These are phyloP conservation scores for Halisarca cf. caerulea DNA, from an alignment of 37 sponge, comb jelly and placozoan species.

Conservation along the genomic window DNA sequence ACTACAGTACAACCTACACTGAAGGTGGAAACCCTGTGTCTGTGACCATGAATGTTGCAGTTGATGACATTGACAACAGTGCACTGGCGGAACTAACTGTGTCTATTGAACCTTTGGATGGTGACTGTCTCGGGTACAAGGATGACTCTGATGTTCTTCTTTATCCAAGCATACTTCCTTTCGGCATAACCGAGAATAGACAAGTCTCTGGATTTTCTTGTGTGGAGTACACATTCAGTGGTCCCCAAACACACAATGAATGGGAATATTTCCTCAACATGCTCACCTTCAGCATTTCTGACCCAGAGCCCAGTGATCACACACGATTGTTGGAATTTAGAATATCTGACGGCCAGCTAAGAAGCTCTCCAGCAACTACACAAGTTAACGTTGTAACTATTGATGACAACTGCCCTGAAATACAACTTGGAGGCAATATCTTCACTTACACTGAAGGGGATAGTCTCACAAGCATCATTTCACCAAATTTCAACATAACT, in stretches of 20 bases:
- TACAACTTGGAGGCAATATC: slow-evolving; percentile 27
- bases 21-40: slow-evolving; percentile 41
- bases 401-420: slow-evolving; percentile 67
- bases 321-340: slow-evolving; percentile 45
- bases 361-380: slow-evolving; percentile 41
- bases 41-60: slow-evolving; percentile 27
- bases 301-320: slow-evolving; percentile 75
- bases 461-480: slow-evolving; percentile 1
- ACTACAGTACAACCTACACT: slow-evolving; percentile 44
- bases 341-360: slow-evolving; percentile 36
- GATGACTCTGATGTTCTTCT: slow-evolving; percentile 23
- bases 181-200: neutral
- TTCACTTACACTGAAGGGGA: slow-evolving; percentile 53
- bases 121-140: slow-evolving; percentile 43
- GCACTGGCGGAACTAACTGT: slow-evolving; percentile 29
- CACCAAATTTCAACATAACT: slow-evolving; percentile 10
- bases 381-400: slow-evolving; percentile 43
- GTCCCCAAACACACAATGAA: slow-evolving; percentile 25
- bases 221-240: slow-evolving; percentile 39
- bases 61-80: slow-evolving; percentile 44
- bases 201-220: slow-evolving; percentile 50
- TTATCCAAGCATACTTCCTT: neutral
- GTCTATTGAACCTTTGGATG: slow-evolving; percentile 32
- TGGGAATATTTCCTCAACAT: slow-evolving; percentile 57
- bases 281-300: slow-evolving; percentile 43